Conservation (phyloP, 2,113 vertebrate species). For the Mola mola region DNA sequence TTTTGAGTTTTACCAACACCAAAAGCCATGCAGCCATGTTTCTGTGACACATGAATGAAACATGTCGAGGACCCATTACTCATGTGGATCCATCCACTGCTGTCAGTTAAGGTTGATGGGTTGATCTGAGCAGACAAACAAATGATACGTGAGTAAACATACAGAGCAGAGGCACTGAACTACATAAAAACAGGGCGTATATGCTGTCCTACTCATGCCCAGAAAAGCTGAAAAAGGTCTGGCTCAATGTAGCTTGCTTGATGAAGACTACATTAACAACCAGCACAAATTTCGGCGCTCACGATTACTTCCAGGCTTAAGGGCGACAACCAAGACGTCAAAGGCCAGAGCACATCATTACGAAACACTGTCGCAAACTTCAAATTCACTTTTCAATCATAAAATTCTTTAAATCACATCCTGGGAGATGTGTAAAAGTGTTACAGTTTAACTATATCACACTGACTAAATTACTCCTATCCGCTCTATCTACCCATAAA, state of each 20-base stretch:
- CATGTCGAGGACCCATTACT: slow-evolving; percentile 4
- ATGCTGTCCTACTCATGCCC: slow-evolving; percentile 25
- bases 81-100: neutral
- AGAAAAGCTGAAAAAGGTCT: slow-evolving; percentile 42
- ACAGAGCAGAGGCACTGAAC: slow-evolving; percentile 31
- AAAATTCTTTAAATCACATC: slow-evolving; percentile 55
- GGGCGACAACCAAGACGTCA: slow-evolving; percentile 21
- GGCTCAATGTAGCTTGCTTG: slow-evolving; percentile 1
- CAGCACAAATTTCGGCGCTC: slow-evolving; percentile 33
- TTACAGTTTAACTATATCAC: slow-evolving; percentile 30
- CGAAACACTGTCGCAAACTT: slow-evolving; percentile 27
- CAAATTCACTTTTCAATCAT: slow-evolving; percentile 30
- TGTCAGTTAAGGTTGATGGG: slow-evolving; percentile 16
- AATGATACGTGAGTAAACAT: slow-evolving; percentile 27
- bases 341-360: slow-evolving; percentile 22
- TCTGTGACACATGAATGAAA: slow-evolving; percentile 10
- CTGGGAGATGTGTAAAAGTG: slow-evolving; percentile 30
- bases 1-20: neutral
- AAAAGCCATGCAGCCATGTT: neutral
- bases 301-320: slow-evolving; percentile 38
- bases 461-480: slow-evolving; percentile 28
- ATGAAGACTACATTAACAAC: slow-evolving; percentile 25
- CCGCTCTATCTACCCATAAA: slow-evolving; percentile 43
- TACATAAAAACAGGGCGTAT: slow-evolving; percentile 8
- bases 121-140: slow-evolving; percentile 24